These are phyloP conservation scores for Mesoclemmys tuberculata DNA, from an alignment of 2,113 vertebrate species.

Conservation along the genomic window DNA sequence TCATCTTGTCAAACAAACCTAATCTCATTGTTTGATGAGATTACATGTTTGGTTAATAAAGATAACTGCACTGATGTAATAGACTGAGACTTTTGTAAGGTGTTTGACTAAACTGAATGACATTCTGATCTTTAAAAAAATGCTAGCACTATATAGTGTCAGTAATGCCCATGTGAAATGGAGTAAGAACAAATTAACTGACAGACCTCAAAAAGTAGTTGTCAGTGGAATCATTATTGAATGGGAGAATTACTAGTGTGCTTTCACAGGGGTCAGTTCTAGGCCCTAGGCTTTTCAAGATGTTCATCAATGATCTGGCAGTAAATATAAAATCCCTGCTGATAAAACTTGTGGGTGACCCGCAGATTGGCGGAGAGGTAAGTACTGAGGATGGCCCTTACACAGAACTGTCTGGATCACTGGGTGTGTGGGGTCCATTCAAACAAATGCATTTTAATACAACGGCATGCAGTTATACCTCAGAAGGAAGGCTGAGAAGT, in stretches of 20 bases:
- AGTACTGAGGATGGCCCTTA: too few relatives aligned
- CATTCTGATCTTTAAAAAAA: background rate
- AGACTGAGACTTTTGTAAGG: background rate
- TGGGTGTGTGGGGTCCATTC: too few relatives aligned
- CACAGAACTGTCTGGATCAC: too few relatives aligned
- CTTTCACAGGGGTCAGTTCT: background rate
- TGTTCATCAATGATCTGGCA: too few relatives aligned
- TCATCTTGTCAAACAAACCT: background rate
- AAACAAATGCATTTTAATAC: too few relatives aligned
- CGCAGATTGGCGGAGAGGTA: too few relatives aligned
- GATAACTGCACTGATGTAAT: background rate
- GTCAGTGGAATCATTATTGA: rapidly evolving
- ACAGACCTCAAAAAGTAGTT: background rate
- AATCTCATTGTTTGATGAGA: background rate
- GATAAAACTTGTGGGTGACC: too few relatives aligned
- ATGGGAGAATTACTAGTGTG: background rate
- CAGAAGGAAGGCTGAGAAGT: too few relatives aligned
- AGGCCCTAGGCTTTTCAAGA: background rate
- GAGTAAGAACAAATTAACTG: background rate
- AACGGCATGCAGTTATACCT: too few relatives aligned
- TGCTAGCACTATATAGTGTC: rapidly evolving
- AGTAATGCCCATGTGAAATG: background rate
- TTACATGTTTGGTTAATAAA: background rate
- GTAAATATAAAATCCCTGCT: too few relatives aligned
- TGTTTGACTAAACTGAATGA: background rate